Conservation (phyloP, 2,797 vertebrate species). For the Eospalax fontanierii region DNA sequence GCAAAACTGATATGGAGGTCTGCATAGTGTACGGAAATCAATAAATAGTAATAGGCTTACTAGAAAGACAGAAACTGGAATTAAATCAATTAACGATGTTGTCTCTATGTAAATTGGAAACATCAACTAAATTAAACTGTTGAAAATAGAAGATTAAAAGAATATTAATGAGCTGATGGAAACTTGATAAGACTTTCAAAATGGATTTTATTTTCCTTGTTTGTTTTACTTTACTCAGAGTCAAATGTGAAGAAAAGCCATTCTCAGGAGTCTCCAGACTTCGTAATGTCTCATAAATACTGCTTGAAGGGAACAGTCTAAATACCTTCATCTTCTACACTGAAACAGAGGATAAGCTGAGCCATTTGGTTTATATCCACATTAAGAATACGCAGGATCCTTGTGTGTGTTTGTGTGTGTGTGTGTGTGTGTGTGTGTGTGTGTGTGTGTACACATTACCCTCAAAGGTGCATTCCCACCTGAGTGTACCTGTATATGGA, state of each 20-base stretch:
- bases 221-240: conserved; percentile 31
- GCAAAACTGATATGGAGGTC: conserved; percentile 53
- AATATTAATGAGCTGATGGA: conserved; percentile 80
- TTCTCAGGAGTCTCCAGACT: not conserved
- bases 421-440: too few species aligned
- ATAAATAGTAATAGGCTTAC: conserved; percentile 71
- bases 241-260: not conserved
- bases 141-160: conserved; percentile 80
- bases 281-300: conserved; percentile 11
- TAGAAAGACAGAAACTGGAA: conserved; percentile 70
- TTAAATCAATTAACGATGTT: conserved; percentile 84
- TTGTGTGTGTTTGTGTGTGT: not conserved
- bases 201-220: not conserved
- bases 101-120: conserved; percentile 84
- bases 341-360: not conserved
- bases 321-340: not conserved
- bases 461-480: too few species aligned
- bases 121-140: conserved; percentile 82
- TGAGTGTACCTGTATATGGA: too few species aligned
- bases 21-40: conserved; percentile 83
- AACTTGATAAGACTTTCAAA: conserved; percentile 75
- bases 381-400: not conserved
- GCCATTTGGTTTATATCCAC: not conserved
- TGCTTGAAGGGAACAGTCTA: not conserved
- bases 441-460: too few species aligned